These are phyloP conservation scores for Ianthella basta DNA, from an alignment of 37 sponge, comb jelly and placozoan species.

Conservation along the genomic window DNA sequence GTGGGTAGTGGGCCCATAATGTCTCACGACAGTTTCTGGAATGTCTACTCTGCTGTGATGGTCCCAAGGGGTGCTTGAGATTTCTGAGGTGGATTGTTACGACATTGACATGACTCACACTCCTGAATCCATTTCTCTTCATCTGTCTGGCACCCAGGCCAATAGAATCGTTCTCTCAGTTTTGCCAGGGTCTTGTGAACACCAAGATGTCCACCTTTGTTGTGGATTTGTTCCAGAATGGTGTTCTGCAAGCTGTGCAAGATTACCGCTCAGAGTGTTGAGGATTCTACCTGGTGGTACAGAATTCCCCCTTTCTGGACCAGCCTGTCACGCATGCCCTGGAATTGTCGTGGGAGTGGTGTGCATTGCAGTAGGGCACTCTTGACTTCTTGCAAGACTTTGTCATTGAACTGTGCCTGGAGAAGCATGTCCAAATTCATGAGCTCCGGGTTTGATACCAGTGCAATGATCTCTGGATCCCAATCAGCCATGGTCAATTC, in stretches of 20 bases:
- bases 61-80: conserved; percentile 29
- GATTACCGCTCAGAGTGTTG: background rate
- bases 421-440: background rate
- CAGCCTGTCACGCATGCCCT: conserved; percentile 11
- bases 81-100: conserved; percentile 18
- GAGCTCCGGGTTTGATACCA: background rate
- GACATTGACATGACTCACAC: conserved; percentile 9
- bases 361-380: background rate
- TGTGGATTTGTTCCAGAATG: conserved; percentile 34
- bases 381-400: conserved; percentile 13
- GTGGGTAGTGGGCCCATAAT: conserved; percentile 47
- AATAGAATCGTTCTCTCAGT: conserved; percentile 40
- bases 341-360: background rate
- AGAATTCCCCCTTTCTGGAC: background rate
- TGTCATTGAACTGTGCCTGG: conserved; percentile 7
- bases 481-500: background rate
- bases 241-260: background rate
- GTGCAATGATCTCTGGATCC: conserved; percentile 9
- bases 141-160: conserved; percentile 39
- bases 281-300: background rate
- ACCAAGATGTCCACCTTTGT: conserved; percentile 24
- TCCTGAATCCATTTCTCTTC: conserved; percentile 23
- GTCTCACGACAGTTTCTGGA: conserved; percentile 39
- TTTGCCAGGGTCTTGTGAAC: background rate
- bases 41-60: conserved; percentile 26